Base-by-base conservation (phyloP, 2,113 vertebrate genomes). In the Varanus salvator region DNA sequence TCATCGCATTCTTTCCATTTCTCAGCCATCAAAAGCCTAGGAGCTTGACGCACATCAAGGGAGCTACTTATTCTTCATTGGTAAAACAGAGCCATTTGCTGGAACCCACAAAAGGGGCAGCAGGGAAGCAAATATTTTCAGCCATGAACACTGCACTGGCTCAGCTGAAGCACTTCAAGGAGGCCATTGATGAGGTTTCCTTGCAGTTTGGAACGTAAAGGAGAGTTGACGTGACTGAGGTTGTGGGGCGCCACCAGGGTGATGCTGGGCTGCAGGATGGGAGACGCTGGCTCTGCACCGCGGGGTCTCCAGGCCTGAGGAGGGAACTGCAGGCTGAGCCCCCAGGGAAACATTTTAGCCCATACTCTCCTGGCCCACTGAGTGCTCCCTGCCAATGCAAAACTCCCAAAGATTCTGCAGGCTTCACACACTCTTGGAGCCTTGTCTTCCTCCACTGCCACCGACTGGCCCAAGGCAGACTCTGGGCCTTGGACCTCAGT, bases 1-100 rank as follows among this genome's bases (percentile, higher is more conserved):
- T 84, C 75, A 84, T 83, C 38, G n/a, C 69, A 64, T 84, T 89
- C 54, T 66, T 84, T 89, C 87, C 87, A 9, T 84, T 75, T 66
- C 80, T 64, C 19, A 48, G 31, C 15, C 34, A n/a, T 84, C 54
- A 31, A 89, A 44, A 23, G 9, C 71, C 44, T 19, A 66, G 71
- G 38, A 84, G 27, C 71, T 64, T 76, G 80, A 66, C 19, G 71
- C 71, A 72, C 66, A 69, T 81, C 48, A 27, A 52, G 50, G 44
- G 11, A 29, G 23, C 48, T 11, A 15, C 38, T 75, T 86, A 72
- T 66, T 87, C 38, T 21, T 9, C 27, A 3, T 23, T 8, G 15
- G 27, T 66, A 78, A 29, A 68, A 34, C 27, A 15, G 8, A 14
- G 27, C 34, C 78, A 64, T 44, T 75, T 75, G 31, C 8, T 34